Evolutionary conservation across 2,888 invertebrate species (phyloP), one percentile per base, ranked within the genome.

Genomic region (Alsophila aescularia): DNA sequence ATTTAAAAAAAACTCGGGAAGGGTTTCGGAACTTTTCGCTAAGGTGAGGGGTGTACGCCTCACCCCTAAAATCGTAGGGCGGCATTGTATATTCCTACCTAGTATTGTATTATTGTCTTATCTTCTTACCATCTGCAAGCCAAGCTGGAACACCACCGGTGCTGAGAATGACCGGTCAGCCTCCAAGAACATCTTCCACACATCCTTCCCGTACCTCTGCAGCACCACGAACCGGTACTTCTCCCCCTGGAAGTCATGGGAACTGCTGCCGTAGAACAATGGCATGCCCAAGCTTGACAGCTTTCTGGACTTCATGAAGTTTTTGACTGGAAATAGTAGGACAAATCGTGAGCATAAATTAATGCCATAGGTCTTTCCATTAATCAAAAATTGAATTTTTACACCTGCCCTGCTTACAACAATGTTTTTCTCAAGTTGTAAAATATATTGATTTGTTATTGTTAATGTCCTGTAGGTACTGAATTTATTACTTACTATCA

Each of bases 171-270:
- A 81, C 52, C 93, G 93, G 1, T 93, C 93, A 66, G 94, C 94
- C 39, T 94, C 93, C 13, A 93, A 86, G 73, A 96, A 96, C 42
- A 96, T 73, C 70, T 95, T 96, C 93, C 97, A 94, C 12, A 99
- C 85, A 86, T 98, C 98, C 64, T 93, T 94, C 2, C 97, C 97
- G 80, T 96, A 99, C 56, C 97, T 94, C 54, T 98, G 97, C 93
- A 99, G 96, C 0, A 96, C 95, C 61, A 97, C 85, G 84, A 98
- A 99, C 35, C 99, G 93, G 82, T 98, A 98, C 72, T 96, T 96
- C 51, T 94, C 93, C 0, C 93, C 93, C 53, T 96, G 95, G 72
- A 91, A 93, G 16, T 95, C 95, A 73, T 97, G 96, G 1, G 96
- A 95, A 0, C 99, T 99, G 58, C 95, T 96, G 2, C 96, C 97